Percentiles rank a stretch among this genome's conserved stretches.
Conservation (phyloP, 92 coral and sea anemone species). For the Meandrina meandrites region DNA sequence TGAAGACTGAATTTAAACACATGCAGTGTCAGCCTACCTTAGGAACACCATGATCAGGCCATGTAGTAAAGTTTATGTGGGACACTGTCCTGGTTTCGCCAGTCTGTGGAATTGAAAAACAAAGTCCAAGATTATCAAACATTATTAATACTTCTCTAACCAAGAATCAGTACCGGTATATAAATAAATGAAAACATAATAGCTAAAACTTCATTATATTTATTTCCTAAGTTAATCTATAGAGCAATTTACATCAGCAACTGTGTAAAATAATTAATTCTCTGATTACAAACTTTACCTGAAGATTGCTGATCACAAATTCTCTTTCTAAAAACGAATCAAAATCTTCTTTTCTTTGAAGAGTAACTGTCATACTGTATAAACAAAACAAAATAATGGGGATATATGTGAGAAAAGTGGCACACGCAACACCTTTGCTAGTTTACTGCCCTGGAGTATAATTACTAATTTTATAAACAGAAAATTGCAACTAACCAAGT, state of each 20-base stretch:
- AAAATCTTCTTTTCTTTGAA: constrained; percentile 57
- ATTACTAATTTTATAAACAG: neutral
- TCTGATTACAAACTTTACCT: constrained; percentile 34
- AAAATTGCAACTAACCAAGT: neutral
- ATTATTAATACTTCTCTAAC: neutral
- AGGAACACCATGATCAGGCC: constrained; percentile 99
- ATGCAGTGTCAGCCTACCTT: constrained; percentile 58
- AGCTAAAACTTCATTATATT: neutral
- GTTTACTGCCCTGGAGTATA: no score
- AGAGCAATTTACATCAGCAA: no score
- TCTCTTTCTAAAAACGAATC: constrained; percentile 71
- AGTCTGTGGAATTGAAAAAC: constrained; percentile 48
- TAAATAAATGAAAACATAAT: neutral
- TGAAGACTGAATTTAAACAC: neutral
- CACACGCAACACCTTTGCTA: neutral
- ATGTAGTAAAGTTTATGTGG: constrained; percentile 76
- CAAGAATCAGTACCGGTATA: neutral
- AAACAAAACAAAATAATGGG: neutral
- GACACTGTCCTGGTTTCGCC: constrained; percentile 69
- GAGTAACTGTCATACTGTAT: constrained; percentile 72
- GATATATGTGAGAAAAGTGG: neutral
- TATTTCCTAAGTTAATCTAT: neutral
- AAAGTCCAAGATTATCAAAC: neutral
- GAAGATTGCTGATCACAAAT: constrained; percentile 54
- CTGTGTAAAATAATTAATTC: no score